Evolutionary conservation across 2,797 vertebrate species (phyloP), one percentile per base, ranked within the genome.

Genomic region (Eptatretus atami): DNA sequence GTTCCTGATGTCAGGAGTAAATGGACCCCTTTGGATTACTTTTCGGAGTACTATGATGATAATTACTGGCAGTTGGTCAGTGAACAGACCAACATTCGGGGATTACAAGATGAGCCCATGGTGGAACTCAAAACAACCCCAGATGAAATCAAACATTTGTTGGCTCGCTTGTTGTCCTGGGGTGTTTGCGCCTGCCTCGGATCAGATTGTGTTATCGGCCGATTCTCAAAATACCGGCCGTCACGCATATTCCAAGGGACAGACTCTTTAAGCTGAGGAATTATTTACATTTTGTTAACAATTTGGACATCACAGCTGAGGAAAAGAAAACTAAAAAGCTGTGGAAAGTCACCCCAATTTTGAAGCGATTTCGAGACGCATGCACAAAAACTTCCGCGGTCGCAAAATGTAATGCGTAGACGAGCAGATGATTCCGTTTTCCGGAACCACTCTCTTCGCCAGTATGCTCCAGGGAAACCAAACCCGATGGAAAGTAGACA

Each of bases 251-350:
- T 63, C 14, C 63, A 15, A 63, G 14, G 24, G 63, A 63, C 15
- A 63, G 63, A 52, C 63, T 63, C 63, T 63, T 63, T 63, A 63
- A 63, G 19, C 19, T 63, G 63, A 15, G 24, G 52, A 63, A 63
- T 13, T 31, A 63, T 63, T 63, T 13, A 52, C 63, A 63, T 63
- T 63, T 15, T 63, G 63, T 63, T 63, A 25, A 19, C 52, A 63
- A 63, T 63, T 3, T 63, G 24, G n/a, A 63, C 52, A 14, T 63
- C 14, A 63, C 63, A 9, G 11, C 63, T 13, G 14, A 63, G 63
- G 31, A 63, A 24, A 63, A 31, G 31, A 2, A 44, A 44, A 44
- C 31, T 44, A 44, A 44, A 2, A 44, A 44, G 31, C 31, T 63
- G 63, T 63, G 63, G 63, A 63, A 24, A 63, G 63, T 25, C 14